Conservation (phyloP, 64 coral and sea anemone species). For the Astreopora myriophthalma region DNA sequence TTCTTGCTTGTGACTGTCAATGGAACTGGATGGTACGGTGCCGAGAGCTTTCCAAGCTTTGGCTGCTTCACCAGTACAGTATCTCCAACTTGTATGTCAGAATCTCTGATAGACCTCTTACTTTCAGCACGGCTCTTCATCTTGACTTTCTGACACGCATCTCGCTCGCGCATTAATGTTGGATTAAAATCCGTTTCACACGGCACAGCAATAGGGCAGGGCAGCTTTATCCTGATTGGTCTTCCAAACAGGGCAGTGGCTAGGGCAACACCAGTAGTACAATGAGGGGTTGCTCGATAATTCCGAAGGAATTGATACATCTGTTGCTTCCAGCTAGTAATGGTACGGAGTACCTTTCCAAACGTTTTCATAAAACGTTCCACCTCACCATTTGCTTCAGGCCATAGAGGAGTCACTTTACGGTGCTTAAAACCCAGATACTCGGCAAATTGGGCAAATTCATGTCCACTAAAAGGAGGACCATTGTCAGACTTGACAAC, state of each 20-base stretch:
- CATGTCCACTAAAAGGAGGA: no score
- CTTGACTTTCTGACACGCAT: slow-evolving; percentile 25
- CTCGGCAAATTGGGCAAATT: slow-evolving; percentile 21
- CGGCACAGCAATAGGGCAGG: neutral
- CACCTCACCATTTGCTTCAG: no score
- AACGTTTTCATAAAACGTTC: slow-evolving; percentile 21
- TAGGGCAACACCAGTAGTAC: slow-evolving; percentile 50
- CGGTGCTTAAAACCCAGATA: slow-evolving; percentile 51
- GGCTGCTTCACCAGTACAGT: no score
- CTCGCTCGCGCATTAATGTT: neutral
- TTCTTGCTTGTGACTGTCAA: slow-evolving; percentile 38
- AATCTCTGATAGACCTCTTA: slow-evolving; percentile 8
- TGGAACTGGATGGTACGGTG: no score
- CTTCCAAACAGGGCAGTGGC: slow-evolving; percentile 57
- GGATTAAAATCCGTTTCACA: neutral
- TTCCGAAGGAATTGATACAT: slow-evolving; percentile 52
- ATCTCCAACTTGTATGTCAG: slow-evolving; percentile 30
- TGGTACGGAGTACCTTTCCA: no score
- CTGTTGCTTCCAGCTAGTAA: no score
- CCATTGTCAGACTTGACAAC: no score
- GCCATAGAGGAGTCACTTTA: slow-evolving; percentile 49
- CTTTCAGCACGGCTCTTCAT: slow-evolving; percentile 33
- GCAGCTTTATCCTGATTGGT: slow-evolving; percentile 44
- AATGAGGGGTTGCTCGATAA: slow-evolving; percentile 67
- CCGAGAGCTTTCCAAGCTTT: slow-evolving; percentile 42